A percentile compares a stretch with the other conserved stretches of the same genome.
Evolutionary conservation across 2,888 invertebrate genomes (phyloP).

Genomic region (Aphrophora alni): DNA sequence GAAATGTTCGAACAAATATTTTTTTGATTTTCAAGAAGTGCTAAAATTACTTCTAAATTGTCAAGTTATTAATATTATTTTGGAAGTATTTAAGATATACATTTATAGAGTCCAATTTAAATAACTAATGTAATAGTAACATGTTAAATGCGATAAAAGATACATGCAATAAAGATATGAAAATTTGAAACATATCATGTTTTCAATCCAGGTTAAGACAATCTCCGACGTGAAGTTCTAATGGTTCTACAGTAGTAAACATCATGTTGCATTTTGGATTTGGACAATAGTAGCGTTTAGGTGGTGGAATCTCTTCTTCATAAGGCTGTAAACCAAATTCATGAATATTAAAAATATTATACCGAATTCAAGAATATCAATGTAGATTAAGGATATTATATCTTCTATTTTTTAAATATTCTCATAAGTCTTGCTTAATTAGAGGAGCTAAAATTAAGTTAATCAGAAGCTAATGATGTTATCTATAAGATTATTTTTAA

Average conservation of each 20-base stretch:
- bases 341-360: no score
- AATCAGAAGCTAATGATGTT: no score
- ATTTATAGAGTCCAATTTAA: no score
- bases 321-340: constrained; percentile 28
- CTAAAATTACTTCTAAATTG: not conserved
- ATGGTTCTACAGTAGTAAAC: constrained; percentile 26
- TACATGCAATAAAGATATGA: not conserved
- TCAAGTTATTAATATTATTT: not conserved
- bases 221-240: constrained; percentile 29
- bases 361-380: no score
- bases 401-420: no score
- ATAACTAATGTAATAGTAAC: not conserved
- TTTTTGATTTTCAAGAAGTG: no score
- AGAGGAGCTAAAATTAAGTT: no score
- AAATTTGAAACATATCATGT: not conserved
- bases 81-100: not conserved
- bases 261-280: constrained; percentile 35
- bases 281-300: constrained; percentile 30
- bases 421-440: no score
- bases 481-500: no score
- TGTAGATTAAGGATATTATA: no score
- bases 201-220: constrained; percentile 36
- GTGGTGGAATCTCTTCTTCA: constrained; percentile 23
- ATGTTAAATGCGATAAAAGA: not conserved
- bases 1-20: no score